phyloP scores from a whole-genome alignment of 2,888 invertebrate species.

The Cinara cedri region DNA sequence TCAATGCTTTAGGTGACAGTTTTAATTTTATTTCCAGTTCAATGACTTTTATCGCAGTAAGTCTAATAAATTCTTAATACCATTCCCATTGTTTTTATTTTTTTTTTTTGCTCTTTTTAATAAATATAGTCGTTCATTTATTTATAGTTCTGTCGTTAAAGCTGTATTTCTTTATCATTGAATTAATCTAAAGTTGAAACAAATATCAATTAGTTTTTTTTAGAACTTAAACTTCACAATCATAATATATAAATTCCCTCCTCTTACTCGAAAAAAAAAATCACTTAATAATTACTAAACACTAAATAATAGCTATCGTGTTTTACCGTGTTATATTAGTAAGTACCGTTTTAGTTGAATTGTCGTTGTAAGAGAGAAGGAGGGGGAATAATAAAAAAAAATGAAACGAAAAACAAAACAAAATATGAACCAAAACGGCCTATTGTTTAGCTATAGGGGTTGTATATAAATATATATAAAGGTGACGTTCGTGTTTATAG shows the following conservation, averaged over 20 bases:
- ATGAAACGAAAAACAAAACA: not conserved
- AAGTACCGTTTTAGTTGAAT: slow-evolving; percentile 28
- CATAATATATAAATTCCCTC: not conserved
- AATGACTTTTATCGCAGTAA: not conserved
- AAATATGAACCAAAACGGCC: slow-evolving; percentile 29
- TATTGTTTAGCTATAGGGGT: slow-evolving; percentile 13
- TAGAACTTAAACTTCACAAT: not conserved
- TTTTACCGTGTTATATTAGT: slow-evolving; percentile 34
- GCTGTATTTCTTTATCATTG: not conserved
- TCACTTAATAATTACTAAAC: slow-evolving; percentile 26
- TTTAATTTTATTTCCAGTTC: not conserved
- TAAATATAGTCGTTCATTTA: not conserved
- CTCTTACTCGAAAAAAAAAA: not conserved
- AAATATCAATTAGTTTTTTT: not conserved
- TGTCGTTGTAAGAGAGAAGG: not conserved
- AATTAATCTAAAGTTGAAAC: not conserved
- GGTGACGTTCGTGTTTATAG: slow-evolving; percentile 53
- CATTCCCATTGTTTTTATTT: not conserved
- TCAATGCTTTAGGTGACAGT: not conserved
- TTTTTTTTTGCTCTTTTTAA: not conserved
- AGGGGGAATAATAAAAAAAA: not conserved
- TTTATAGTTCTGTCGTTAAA: not conserved
- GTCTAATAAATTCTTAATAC: not conserved
- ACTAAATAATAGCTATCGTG: slow-evolving; percentile 48
- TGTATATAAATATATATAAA: not conserved